phyloP scores from a whole-genome alignment of 2,113 vertebrate species.

The Podarcis muralis region DNA sequence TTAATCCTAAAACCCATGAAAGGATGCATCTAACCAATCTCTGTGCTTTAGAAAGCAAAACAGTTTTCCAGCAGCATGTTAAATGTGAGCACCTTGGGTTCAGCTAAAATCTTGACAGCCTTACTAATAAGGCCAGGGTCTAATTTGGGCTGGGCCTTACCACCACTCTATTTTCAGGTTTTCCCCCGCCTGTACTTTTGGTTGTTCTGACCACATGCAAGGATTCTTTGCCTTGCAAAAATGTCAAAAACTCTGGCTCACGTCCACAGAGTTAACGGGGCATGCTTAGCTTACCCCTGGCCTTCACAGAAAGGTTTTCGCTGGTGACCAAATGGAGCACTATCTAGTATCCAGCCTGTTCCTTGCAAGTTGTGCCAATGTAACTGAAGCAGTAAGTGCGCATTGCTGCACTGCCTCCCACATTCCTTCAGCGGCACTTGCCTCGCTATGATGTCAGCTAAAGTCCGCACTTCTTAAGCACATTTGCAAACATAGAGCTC shows the following conservation, averaged over 20 bases:
- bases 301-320: neutral
- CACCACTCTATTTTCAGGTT: neutral
- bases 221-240: neutral
- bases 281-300: neutral
- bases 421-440: neutral
- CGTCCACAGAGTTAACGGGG: neutral
- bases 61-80: neutral
- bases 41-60: neutral
- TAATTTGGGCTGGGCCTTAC: neutral
- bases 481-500: neutral
- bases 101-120: conserved; percentile 27
- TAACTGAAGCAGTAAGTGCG: neutral
- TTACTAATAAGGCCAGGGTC: conserved; percentile 20
- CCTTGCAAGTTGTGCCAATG: neutral
- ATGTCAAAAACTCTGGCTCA: neutral
- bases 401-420: neutral
- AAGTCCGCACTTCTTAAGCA: neutral
- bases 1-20: conserved; percentile 60
- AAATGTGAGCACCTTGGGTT: neutral
- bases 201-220: neutral
- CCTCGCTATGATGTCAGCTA: neutral
- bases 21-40: conserved; percentile 29
- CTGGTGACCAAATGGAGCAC: neutral
- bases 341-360: neutral
- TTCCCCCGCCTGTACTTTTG: neutral